Evolutionary conservation across 2,113 vertebrate species (phyloP).

Genomic region (Capreolus pygargus): DNA sequence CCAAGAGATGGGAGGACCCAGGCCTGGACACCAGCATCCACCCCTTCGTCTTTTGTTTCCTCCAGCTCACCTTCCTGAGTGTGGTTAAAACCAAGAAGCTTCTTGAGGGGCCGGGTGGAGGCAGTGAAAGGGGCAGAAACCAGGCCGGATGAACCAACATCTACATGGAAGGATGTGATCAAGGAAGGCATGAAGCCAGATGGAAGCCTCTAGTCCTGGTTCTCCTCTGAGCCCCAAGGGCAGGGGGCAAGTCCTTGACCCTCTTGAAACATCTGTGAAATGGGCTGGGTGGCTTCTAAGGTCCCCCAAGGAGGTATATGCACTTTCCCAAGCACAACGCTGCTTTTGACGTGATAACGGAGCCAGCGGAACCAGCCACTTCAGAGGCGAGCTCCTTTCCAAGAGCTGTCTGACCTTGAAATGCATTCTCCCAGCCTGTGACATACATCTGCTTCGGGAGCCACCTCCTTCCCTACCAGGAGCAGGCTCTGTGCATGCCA

Average conservation of each 20-base stretch:
- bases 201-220: neutral
- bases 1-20: neutral
- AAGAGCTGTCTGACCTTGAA: neutral
- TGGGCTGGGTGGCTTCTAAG: neutral
- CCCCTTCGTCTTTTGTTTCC: neutral
- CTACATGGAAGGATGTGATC: neutral
- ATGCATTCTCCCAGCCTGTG: neutral
- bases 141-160: neutral
- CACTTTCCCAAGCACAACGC: accelerated
- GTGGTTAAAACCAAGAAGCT: neutral
- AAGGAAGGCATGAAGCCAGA: neutral
- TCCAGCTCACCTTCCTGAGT: neutral
- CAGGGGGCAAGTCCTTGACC: neutral
- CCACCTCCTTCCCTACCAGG: neutral
- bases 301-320: neutral
- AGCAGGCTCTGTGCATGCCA: neutral
- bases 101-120: accelerated
- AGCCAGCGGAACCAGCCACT: neutral
- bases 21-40: neutral
- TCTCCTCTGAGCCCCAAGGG: neutral
- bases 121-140: neutral
- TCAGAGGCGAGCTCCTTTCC: neutral
- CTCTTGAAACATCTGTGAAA: neutral
- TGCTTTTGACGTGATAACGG: neutral
- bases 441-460: neutral